Percentiles rank a stretch among this genome's conserved stretches.
Evolutionary conservation across 2,113 vertebrate species (phyloP).

Genomic region (Lepus timidus): DNA sequence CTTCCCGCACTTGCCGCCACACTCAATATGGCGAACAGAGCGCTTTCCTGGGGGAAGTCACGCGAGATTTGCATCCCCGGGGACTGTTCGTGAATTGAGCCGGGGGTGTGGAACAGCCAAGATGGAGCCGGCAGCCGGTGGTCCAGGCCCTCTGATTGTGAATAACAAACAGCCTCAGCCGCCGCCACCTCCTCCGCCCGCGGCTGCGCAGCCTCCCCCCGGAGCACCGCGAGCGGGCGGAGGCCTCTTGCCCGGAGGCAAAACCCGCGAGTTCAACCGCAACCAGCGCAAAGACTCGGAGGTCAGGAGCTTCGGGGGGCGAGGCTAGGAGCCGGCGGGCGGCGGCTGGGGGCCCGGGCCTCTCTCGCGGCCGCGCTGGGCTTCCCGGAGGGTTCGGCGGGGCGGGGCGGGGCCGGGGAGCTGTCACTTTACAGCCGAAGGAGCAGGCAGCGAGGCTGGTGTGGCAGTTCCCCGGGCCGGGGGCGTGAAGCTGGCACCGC

Average conservation of each 20-base stretch:
- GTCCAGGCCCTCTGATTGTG: conserved; percentile 84
- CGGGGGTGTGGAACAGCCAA: conserved; percentile 80
- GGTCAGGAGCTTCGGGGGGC: conserved; percentile 87
- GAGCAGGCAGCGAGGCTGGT: not conserved
- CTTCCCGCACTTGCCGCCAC: conserved; percentile 67
- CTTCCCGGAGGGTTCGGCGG: not conserved
- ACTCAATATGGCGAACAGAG: conserved; percentile 81
- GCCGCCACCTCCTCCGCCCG: conserved; percentile 73
- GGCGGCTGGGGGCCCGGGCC: not conserved
- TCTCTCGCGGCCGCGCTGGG: too few species aligned
- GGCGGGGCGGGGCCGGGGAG: not conserved
- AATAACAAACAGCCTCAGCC: conserved; percentile 94
- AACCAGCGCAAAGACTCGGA: conserved; percentile 96
- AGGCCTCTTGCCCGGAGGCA: conserved; percentile 86
- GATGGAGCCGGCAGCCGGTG: conserved; percentile 91
- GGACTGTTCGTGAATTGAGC: conserved; percentile 44
- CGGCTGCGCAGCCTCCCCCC: conserved; percentile 43
- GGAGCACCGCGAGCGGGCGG: conserved; percentile 67
- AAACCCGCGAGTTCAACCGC: conserved; percentile 92
- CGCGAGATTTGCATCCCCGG: conserved; percentile 79
- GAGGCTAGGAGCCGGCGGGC: conserved; percentile 36
- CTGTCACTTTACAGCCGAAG: not conserved
- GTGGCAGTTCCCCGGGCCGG: not conserved
- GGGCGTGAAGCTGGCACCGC: not conserved
- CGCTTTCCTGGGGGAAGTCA: conserved; percentile 51